These are phyloP conservation scores for Cardiocondyla obscurior DNA, from an alignment of 1,140 invertebrate genomes.

Conservation along the genomic window DNA sequence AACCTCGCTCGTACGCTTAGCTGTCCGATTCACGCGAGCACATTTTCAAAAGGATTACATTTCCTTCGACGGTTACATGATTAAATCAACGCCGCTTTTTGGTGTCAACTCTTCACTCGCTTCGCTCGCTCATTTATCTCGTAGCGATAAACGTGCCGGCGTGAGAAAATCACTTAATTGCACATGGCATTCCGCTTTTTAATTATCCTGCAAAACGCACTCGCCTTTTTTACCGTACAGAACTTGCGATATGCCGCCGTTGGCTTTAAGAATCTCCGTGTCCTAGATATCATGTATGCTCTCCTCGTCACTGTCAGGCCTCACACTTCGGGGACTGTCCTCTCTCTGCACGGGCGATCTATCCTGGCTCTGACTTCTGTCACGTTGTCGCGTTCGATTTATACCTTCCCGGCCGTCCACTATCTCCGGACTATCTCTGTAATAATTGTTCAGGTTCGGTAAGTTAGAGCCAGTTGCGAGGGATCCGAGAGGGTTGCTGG, in stretches of 20 bases:
- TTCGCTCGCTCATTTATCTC: background rate
- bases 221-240: background rate
- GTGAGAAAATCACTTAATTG: background rate
- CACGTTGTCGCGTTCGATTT: constrained; percentile 71
- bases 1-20: background rate
- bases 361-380: constrained; percentile 78
- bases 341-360: constrained; percentile 57
- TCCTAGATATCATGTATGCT: constrained; percentile 84
- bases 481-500: constrained; percentile 84
- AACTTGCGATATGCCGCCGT: background rate
- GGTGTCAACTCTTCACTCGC: background rate
- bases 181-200: background rate
- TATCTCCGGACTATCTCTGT: constrained; percentile 81
- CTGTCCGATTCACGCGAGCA: background rate
- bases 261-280: background rate
- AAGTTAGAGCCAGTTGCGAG: constrained; percentile 72
- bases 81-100: no score
- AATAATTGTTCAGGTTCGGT: constrained; percentile 62
- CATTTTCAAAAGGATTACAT: background rate
- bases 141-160: background rate
- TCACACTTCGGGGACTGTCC: constrained; percentile 77
- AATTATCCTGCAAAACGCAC: background rate
- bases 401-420: constrained; percentile 75
- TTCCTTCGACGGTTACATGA: background rate
- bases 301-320: constrained; percentile 85